Base-by-base conservation (phyloP, 2,888 invertebrate genomes). In the Pammene fasciana region DNA sequence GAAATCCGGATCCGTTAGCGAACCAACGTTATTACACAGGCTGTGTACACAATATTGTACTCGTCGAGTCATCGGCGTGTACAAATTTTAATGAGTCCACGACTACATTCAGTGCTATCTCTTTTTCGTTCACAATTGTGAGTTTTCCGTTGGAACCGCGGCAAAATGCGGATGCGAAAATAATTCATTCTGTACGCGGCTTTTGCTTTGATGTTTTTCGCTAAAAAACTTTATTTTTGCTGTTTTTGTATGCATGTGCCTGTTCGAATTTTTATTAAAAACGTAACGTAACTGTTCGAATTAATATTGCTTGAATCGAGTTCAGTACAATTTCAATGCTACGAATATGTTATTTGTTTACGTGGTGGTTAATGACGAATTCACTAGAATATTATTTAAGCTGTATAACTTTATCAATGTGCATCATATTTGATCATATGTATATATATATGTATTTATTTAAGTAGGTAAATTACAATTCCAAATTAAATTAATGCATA, bases 81-180 rank as follows among this genome's bases (percentile, higher is more conserved):
- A 79, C 80, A 84, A 85, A 88, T 87, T 90, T 90, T 89, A 90
- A 89, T 87, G 90, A 90, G 86, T 82, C 79, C 77, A 74, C 79
- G 78, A 77, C 77, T 75, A 78, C 75, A 80, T 72, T 70, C 77
- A 71, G 72, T 74, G 75, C 65, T 74, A 68, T 74, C 75, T 78
- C 75, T 78, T 75, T 76, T 75, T 72, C 68, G 72, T 71, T 70
- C 68, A 71, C 71, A 71, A 72, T 71, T 71, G 67, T 71, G 65
- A 70, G 64, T 54, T 56, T 75, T 67, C 38, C 50, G 66, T 62
- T 41, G 55, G 65, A 56, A 36, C 62, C 34, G 43, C 60, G 64
- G 52, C 13, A 61, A 68, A 70, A 65, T 54, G 26, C 57, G 60
- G 48, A 64, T 54, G 65, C 41, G 64, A 68, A 68, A 65, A 71